Percentiles rank a stretch among this genome's conserved stretches.
These are phyloP conservation scores for Salvelinus namaycush DNA, from an alignment of 2,113 vertebrate species.

Conservation along the genomic window DNA sequence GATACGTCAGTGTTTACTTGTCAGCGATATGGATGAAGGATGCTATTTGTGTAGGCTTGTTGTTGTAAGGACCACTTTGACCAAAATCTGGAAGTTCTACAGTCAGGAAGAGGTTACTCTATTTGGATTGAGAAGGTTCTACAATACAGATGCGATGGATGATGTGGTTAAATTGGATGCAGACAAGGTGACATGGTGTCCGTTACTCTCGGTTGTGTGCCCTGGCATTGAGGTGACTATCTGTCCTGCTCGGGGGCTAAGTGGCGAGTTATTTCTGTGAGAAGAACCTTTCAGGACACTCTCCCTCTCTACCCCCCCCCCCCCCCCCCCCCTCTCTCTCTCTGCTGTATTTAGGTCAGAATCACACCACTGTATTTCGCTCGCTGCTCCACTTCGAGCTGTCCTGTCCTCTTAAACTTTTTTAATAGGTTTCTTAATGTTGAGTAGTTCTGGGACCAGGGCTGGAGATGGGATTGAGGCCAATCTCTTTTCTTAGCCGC, in stretches of 20 bases:
- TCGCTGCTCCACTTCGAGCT: conserved; percentile 41
- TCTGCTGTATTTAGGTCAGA: conserved; percentile 55
- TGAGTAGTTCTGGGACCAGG: not conserved
- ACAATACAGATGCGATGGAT: too few relatives aligned
- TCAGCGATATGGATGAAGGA: not conserved
- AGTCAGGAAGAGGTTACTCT: too few relatives aligned
- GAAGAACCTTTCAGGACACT: conserved; percentile 22
- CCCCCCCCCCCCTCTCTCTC: not conserved
- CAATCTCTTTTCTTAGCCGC: not conserved
- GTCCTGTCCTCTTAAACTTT: conserved; percentile 25
- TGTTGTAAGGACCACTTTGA: too few relatives aligned
- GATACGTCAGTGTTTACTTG: not conserved
- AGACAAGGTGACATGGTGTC: not conserved
- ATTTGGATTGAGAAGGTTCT: too few relatives aligned
- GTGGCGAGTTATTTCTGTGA: conserved; percentile 32
- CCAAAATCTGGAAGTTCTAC: too few relatives aligned
- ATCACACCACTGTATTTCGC: conserved; percentile 14
- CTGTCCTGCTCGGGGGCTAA: not conserved
- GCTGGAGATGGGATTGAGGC: not conserved
- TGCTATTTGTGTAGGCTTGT: not conserved
- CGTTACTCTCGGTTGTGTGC: not conserved
- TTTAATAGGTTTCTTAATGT: conserved; percentile 17
- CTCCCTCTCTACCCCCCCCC: not conserved
- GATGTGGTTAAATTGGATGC: not conserved
- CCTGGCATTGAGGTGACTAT: not conserved